phyloP scores from a whole-genome alignment of 2,113 vertebrate genomes.

The Oryctolagus cuniculus region mOryCun1.1 NC_091442.1:77926501-77927000 shows the following conservation, averaged over 20 bases:
- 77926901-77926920: background rate
- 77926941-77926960: background rate
- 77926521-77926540: no score
- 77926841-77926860: background rate
- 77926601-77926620: background rate
- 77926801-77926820: background rate
- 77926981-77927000: constrained; percentile 6
- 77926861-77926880: background rate
- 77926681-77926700: background rate
- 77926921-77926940: background rate
- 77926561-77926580: no score
- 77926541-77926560: no score
- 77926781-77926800: background rate
- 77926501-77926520: no score
- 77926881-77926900: background rate
- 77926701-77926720: background rate
- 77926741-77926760: background rate
- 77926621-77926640: background rate
- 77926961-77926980: background rate
- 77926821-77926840: background rate
- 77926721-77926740: background rate
- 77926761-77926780: fast-evolving
- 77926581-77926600: background rate
- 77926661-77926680: background rate
- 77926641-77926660: background rate